Evolutionary conservation across 2,888 invertebrate genomes (phyloP).

Genomic region (Baccha elongata): DNA sequence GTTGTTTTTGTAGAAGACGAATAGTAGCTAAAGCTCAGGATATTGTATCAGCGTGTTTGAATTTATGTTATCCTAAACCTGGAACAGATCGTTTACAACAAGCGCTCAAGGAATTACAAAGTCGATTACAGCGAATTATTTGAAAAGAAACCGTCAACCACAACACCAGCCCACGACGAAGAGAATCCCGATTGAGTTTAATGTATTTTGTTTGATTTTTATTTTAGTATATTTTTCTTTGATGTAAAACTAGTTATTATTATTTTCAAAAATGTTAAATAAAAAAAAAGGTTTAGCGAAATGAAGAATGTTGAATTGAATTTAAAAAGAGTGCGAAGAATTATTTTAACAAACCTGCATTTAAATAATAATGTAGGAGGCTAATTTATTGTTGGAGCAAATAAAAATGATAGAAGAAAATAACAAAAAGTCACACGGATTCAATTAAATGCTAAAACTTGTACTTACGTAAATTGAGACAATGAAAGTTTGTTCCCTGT

Average conservation of each 20-base stretch:
- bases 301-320: too few relatives aligned
- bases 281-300: too few relatives aligned
- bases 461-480: too few relatives aligned
- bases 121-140: slow-evolving; percentile 78
- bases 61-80: slow-evolving; percentile 89
- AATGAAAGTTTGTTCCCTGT: too few relatives aligned
- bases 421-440: too few relatives aligned
- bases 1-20: slow-evolving; percentile 84
- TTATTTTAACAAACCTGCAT: too few relatives aligned
- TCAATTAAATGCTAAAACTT: too few relatives aligned
- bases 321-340: too few relatives aligned
- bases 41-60: slow-evolving; percentile 89
- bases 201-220: slow-evolving; percentile 46
- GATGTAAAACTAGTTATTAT: slow-evolving; percentile 46
- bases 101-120: slow-evolving; percentile 82
- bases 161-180: neutral
- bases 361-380: too few relatives aligned
- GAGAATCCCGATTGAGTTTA: slow-evolving; percentile 6
- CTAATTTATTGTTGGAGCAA: too few relatives aligned
- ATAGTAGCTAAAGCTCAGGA: slow-evolving; percentile 89
- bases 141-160: slow-evolving; percentile 49
- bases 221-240: slow-evolving; percentile 45
- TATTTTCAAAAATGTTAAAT: slow-evolving; percentile 56
- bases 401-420: too few relatives aligned
- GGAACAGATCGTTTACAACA: slow-evolving; percentile 86